These are phyloP conservation scores for Argentina silus DNA, from an alignment of 2,797 vertebrate species.

Conservation along the genomic window DNA sequence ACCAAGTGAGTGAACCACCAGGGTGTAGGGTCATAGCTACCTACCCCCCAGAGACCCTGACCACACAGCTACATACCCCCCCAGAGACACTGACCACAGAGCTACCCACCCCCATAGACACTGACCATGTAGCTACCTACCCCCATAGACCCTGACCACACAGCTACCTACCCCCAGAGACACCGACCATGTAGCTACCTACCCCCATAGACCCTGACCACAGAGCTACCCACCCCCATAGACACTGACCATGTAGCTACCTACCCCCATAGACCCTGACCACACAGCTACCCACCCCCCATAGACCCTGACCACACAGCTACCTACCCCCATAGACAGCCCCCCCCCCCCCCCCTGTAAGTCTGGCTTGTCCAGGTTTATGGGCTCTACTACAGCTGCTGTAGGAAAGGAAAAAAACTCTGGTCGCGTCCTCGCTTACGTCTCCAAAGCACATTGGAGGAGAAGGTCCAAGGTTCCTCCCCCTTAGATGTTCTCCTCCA, in stretches of 20 bases:
- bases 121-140: too few relatives aligned
- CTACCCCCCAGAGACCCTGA: background rate
- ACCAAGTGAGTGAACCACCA: slow-evolving; percentile 78
- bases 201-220: background rate
- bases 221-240: background rate
- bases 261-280: background rate
- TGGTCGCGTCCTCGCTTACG: too few relatives aligned
- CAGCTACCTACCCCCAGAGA: background rate
- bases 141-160: background rate
- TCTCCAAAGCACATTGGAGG: too few relatives aligned
- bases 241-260: background rate
- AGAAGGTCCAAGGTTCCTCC: too few relatives aligned
- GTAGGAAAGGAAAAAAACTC: too few relatives aligned
- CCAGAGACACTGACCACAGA: background rate
- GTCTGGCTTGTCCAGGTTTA: too few relatives aligned
- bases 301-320: background rate
- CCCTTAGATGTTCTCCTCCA: too few relatives aligned
- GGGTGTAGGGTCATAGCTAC: background rate
- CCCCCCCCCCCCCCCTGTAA: too few relatives aligned
- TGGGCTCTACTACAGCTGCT: too few relatives aligned
- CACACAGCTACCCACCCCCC: background rate
- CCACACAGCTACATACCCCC: background rate
- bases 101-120: background rate
- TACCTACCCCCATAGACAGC: background rate
- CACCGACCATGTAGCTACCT: background rate